A percentile compares a stretch with the other conserved stretches of the same genome.
Conservation (phyloP, 1,140 invertebrate genomes). For the Pectinophora gossypiella region DNA sequence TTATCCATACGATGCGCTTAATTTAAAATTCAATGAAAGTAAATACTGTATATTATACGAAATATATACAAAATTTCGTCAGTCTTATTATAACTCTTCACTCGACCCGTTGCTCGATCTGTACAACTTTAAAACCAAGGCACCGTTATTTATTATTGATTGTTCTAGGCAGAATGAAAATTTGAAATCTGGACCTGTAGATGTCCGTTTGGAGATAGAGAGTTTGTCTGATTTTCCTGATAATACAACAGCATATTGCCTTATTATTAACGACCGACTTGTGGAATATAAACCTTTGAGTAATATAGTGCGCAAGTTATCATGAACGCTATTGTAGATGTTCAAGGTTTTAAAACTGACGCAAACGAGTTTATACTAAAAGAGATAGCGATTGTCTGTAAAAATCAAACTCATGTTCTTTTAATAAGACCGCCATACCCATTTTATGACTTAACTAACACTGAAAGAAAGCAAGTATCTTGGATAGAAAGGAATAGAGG, state of each 20-base stretch:
- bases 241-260: constrained; percentile 24
- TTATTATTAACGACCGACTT: constrained; percentile 24
- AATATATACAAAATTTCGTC: constrained; percentile 14
- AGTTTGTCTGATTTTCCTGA: constrained; percentile 15
- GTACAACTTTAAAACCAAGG: constrained; percentile 6
- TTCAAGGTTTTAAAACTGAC: constrained; percentile 17
- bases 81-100: constrained; percentile 12
- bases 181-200: constrained; percentile 20
- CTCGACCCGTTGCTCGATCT: constrained; percentile 7
- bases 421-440: constrained; percentile 15
- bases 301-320: constrained; percentile 19
- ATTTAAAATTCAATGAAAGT: constrained; percentile 12
- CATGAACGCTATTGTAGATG: constrained; percentile 18
- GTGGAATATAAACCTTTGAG: constrained; percentile 24
- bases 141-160: constrained; percentile 14
- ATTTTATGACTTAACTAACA: constrained; percentile 3
- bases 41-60: constrained; percentile 17
- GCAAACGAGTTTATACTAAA: constrained; percentile 16
- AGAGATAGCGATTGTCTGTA: constrained; percentile 16
- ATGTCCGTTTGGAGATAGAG: constrained; percentile 21
- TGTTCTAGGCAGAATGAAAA: constrained; percentile 15
- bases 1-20: constrained; percentile 13
- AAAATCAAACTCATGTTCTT: constrained; percentile 6
- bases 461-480: background rate
- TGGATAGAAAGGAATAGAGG: constrained; percentile 8